A percentile compares a stretch with the other conserved stretches of the same genome.
phyloP scores from a whole-genome alignment of 2,113 vertebrate species.

The Entelurus aequoreus region DNA sequence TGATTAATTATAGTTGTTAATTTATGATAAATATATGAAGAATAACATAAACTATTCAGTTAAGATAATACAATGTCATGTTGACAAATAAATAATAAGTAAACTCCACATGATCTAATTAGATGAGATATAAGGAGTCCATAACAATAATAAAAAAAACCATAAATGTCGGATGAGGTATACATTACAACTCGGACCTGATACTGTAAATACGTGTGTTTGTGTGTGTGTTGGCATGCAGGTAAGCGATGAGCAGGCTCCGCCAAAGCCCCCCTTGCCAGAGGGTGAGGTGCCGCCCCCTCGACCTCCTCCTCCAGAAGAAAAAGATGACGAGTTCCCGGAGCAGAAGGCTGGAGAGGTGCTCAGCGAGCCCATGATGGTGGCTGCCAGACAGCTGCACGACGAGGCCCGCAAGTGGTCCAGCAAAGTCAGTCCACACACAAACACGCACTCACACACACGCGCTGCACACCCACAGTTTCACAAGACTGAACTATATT shows the following conservation, averaged over 20 bases:
- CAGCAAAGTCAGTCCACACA: constrained; percentile 74
- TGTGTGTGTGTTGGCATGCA: constrained; percentile 41
- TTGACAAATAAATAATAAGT: too few species aligned
- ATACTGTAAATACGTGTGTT: not conserved
- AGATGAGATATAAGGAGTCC: too few species aligned
- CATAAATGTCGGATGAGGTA: not conserved
- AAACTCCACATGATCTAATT: too few species aligned
- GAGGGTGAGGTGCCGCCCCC: constrained; percentile 94
- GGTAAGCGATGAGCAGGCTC: constrained; percentile 92
- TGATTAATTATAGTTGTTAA: too few species aligned
- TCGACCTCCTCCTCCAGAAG: constrained; percentile 92
- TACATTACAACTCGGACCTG: not conserved
- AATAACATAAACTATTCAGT: too few species aligned
- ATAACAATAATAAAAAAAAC: not conserved
- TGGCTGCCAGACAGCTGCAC: constrained; percentile 92
- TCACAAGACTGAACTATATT: not conserved
- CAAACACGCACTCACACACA: not conserved
- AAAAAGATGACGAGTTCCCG: constrained; percentile 97
- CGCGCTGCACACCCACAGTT: not conserved
- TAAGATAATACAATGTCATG: too few species aligned
- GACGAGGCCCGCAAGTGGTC: constrained; percentile 99
- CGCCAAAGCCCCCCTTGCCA: constrained; percentile 94
- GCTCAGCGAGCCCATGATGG: constrained; percentile 98
- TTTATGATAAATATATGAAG: too few species aligned
- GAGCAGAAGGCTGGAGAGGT: constrained; percentile 93